A percentile compares a stretch with the other conserved stretches of the same genome.
phyloP scores from a whole-genome alignment of 2,113 vertebrate genomes.

The Gymnorhina tibicen region DNA sequence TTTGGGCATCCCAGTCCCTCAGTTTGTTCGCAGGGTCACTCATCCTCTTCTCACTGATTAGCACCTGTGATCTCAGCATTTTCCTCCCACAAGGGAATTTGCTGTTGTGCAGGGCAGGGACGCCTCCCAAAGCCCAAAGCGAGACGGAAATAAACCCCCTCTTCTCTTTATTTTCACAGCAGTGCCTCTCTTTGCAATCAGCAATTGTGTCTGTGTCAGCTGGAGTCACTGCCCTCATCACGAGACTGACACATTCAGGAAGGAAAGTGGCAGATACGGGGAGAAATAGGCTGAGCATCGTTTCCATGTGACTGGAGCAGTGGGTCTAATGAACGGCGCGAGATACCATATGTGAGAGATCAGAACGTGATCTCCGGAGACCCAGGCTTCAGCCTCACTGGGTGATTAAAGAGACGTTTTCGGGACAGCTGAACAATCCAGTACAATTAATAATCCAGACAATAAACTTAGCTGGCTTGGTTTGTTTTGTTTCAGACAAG shows the following conservation, averaged over 20 bases:
- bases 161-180: neutral
- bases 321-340: neutral
- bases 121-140: rapidly evolving
- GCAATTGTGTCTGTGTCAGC: constrained; percentile 2
- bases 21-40: neutral
- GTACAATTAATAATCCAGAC: constrained; percentile 11
- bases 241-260: constrained; percentile 24
- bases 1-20: neutral
- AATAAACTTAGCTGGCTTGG: neutral
- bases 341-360: constrained; percentile 4
- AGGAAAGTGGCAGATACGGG: neutral
- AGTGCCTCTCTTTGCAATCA: constrained; percentile 17
- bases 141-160: neutral
- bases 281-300: constrained; percentile 1
- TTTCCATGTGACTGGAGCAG: constrained; percentile 35
- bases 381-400: neutral
- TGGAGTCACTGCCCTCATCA: constrained; percentile 22
- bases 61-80: neutral
- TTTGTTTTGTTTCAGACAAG: neutral
- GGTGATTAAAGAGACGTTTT: constrained; percentile 33
- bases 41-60: neutral
- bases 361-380: neutral
- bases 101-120: neutral
- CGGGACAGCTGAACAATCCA: neutral
- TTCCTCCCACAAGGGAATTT: neutral